These are phyloP conservation scores for Trachelipus rathkii DNA, from an alignment of 1,140 invertebrate species.

Conservation along the genomic window DNA sequence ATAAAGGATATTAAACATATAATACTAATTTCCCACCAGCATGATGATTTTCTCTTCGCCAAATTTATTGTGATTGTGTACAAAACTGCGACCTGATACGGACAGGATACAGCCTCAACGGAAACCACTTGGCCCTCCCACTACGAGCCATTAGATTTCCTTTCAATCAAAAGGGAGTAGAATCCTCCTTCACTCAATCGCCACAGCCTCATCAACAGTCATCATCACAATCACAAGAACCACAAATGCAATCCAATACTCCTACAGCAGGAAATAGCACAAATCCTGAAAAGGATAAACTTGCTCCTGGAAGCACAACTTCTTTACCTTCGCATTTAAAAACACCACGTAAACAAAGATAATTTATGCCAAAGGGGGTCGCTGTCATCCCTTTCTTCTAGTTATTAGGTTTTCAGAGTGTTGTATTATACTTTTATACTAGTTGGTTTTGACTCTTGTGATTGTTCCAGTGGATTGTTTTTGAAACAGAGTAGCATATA, in stretches of 20 bases:
- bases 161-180: neutral
- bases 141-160: neutral
- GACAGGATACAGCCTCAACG: neutral
- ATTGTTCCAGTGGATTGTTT: neutral
- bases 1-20: too few relatives aligned
- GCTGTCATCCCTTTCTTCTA: neutral
- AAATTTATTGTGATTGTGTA: neutral
- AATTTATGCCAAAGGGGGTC: neutral
- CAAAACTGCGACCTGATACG: neutral
- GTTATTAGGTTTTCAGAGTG: neutral
- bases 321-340: too few relatives aligned
- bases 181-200: neutral
- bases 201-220: neutral
- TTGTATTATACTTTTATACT: neutral
- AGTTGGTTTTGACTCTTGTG: neutral
- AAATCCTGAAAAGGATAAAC: too few relatives aligned
- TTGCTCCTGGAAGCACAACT: too few relatives aligned
- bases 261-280: too few relatives aligned
- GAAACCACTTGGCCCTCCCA: neutral
- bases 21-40: neutral
- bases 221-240: too few relatives aligned
- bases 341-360: too few relatives aligned
- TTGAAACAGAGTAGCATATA: slow-evolving; percentile 1
- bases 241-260: too few relatives aligned
- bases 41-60: neutral